Evolutionary conservation across 2,113 vertebrate species (phyloP), one percentile per base, ranked within the genome.

Genomic region (Limanda limanda): DNA sequence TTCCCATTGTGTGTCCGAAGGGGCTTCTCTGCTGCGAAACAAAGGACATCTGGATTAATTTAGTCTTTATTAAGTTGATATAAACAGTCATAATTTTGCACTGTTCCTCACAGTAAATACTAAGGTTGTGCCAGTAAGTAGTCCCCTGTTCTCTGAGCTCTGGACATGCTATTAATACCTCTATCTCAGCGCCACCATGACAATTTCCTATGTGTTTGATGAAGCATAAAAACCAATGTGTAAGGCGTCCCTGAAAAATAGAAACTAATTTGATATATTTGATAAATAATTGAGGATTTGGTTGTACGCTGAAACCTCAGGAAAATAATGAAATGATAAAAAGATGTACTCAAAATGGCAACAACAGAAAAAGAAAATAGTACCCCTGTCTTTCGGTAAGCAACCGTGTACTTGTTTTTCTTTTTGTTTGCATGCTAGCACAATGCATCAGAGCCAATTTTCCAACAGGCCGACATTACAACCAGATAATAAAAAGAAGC

Each of bases 1-100:
- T 88, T 95, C 87, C 93, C 94, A 76, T 93, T 95, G 62, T 90
- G 92, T 82, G 93, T 84, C 91, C 94, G 92, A 67, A 85, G 69
- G 77, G 91, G 91, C 88, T 92, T 95, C 64, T 86, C 92, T 77
- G 83, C 85, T 94, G 82, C 65, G 89, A 87, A 85, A 82, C 76
- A 88, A 82, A 83, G 40, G 42, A 76, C 52, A 15, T 62, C 57
- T 52, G 48, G 56, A 66, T 69, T 4, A 67, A 68, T 10, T 65
- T 17, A 37, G 40, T 23, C 7, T 62, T 9, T 51, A 21, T 52
- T 7, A 67, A 11, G 21, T 79, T 45, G 61, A 52, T 69, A 55
- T 35, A 60, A 75, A 13, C 5, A 63, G 3, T 37, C 10, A 18
- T 68, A 9, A 81, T 52, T 66, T 48, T 58, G 27, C 24, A 35